phyloP scores from a whole-genome alignment of 2,113 vertebrate genomes.

The Pelodiscus sinensis region DNA sequence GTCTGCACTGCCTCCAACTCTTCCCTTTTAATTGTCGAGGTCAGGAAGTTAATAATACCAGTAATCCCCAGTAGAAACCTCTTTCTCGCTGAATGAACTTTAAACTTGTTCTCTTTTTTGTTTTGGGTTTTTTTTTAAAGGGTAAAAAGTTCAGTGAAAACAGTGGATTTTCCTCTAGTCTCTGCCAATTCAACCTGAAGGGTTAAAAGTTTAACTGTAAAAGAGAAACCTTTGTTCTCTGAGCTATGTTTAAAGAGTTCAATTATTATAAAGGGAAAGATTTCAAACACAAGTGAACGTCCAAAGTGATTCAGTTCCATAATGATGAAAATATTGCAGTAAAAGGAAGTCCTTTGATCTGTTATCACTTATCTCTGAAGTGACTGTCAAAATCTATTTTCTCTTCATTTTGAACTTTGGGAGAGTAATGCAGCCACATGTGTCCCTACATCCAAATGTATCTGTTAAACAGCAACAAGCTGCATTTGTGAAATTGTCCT shows the following conservation, averaged over 20 bases:
- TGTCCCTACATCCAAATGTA: constrained; percentile 61
- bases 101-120: constrained; percentile 76
- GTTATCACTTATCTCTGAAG: constrained; percentile 72
- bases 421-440: constrained; percentile 44
- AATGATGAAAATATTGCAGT: constrained; percentile 79
- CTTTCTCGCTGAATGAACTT: constrained; percentile 84
- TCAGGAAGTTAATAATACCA: constrained; percentile 90
- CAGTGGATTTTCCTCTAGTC: constrained; percentile 80
- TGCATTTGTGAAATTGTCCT: constrained; percentile 47
- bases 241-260: constrained; percentile 82
- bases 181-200: constrained; percentile 80
- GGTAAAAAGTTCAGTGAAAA: constrained; percentile 86
- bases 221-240: constrained; percentile 86
- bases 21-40: constrained; percentile 88
- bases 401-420: constrained; percentile 70
- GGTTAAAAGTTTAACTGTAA: constrained; percentile 87
- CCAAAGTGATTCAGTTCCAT: constrained; percentile 77
- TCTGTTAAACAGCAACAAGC: constrained; percentile 61
- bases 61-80: constrained; percentile 85
- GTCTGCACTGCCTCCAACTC: constrained; percentile 79
- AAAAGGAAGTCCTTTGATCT: constrained; percentile 81
- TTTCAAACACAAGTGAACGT: constrained; percentile 78
- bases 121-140: constrained; percentile 64
- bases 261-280: constrained; percentile 86
- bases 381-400: constrained; percentile 73